Evolutionary conservation across 64 coral and sea anemone genomes (phyloP).

Genomic region (Montipora efflorescens): DNA sequence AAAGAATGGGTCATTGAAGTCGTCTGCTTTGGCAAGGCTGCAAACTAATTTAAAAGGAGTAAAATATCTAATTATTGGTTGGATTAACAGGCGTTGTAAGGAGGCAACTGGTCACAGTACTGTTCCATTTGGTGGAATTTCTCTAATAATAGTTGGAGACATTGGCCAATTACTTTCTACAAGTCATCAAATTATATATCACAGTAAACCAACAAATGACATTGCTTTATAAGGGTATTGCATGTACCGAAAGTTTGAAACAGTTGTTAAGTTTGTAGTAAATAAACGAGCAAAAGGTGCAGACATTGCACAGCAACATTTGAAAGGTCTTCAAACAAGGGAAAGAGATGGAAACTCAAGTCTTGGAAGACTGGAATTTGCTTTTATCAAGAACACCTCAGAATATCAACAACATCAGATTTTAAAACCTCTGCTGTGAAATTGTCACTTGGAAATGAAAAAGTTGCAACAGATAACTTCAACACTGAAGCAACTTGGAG

Average conservation of each 20-base stretch:
- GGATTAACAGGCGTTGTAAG: too few species aligned
- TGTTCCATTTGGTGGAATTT: conserved; percentile 58
- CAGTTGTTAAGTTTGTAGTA: not conserved
- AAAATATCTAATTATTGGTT: too few species aligned
- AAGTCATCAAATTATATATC: conserved; percentile 42
- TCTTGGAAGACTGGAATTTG: conserved; percentile 7
- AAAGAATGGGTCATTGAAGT: too few species aligned
- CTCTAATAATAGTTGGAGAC: conserved; percentile 65
- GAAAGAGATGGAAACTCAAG: conserved; percentile 14
- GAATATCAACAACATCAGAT: not conserved
- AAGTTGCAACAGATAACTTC: conserved; percentile 26
- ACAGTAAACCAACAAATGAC: conserved; percentile 50
- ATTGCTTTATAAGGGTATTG: conserved; percentile 55
- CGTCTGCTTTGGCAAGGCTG: too few species aligned
- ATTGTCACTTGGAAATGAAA: conserved; percentile 10
- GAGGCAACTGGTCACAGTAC: too few species aligned
- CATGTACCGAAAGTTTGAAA: not conserved
- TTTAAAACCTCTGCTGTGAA: not conserved
- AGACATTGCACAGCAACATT: not conserved
- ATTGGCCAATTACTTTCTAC: conserved; percentile 58
- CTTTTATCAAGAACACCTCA: conserved; percentile 8
- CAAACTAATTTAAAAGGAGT: too few species aligned
- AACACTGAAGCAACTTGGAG: conserved; percentile 10
- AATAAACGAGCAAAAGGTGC: not conserved
- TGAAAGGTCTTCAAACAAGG: not conserved